Conservation (phyloP, 1,140 invertebrate species). For the Lordiphosa stackelbergi region DNA sequence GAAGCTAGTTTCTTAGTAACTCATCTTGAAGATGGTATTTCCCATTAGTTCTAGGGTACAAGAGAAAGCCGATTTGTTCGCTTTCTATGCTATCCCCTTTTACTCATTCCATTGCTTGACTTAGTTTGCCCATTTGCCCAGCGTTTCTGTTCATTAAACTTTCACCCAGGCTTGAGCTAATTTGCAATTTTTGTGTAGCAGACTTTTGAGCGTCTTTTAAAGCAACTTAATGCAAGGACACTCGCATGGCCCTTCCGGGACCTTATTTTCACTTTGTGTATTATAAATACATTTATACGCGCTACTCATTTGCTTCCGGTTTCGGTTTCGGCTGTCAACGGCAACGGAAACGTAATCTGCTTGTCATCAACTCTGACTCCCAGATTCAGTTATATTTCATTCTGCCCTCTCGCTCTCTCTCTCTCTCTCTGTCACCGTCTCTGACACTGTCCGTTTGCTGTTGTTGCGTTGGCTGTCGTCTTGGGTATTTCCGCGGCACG, state of each 20-base stretch:
- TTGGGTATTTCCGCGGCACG: conserved; percentile 62
- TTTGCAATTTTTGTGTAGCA: conserved; percentile 34
- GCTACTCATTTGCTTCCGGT: conserved; percentile 67
- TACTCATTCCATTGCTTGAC: too few species aligned
- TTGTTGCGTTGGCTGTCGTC: conserved; percentile 38
- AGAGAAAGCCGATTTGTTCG: too few species aligned
- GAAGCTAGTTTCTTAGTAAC: too few species aligned
- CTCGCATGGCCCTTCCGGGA: conserved; percentile 19
- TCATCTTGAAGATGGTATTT: too few species aligned
- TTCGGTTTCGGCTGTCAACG: conserved; percentile 58
- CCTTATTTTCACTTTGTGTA: conserved; percentile 43
- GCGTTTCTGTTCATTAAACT: conserved; percentile 48
- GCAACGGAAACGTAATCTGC: conserved; percentile 71
- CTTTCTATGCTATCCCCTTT: too few species aligned
- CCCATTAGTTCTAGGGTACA: too few species aligned
- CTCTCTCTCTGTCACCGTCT: background rate
- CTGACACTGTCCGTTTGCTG: conserved; percentile 21
- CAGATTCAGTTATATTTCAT: conserved; percentile 31
- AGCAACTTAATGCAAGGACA: conserved; percentile 11
- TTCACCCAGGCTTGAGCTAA: conserved; percentile 45
- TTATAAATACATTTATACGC: conserved; percentile 73
- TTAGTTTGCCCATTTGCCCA: too few species aligned
- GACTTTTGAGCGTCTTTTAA: background rate
- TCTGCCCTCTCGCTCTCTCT: conserved; percentile 7
- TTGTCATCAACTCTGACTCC: conserved; percentile 58